These are phyloP conservation scores for Hymenopus coronatus DNA, from an alignment of 2,888 invertebrate genomes.

Conservation along the genomic window DNA sequence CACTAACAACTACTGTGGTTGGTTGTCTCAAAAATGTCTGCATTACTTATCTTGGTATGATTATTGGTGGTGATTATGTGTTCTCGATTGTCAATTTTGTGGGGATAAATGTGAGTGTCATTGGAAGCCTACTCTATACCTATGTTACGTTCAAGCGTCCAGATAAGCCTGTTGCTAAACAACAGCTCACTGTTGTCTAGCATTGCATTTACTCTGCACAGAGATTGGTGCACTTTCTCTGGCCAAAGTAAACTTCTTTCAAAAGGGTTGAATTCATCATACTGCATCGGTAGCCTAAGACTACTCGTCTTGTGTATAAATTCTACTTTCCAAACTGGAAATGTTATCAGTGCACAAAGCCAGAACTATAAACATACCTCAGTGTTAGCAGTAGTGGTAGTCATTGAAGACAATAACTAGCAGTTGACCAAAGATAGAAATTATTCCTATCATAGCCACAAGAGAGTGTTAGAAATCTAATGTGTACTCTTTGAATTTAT, in stretches of 20 bases:
- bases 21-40: slow-evolving; percentile 97
- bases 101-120: slow-evolving; percentile 91
- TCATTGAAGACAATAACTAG: background rate
- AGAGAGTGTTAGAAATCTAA: background rate
- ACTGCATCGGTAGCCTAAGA: background rate
- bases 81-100: slow-evolving; percentile 93
- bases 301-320: background rate
- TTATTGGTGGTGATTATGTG: slow-evolving; percentile 96
- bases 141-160: slow-evolving; percentile 79
- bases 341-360: background rate
- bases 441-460: background rate
- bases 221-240: background rate
- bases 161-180: slow-evolving; percentile 8
- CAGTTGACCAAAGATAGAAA: background rate
- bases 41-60: slow-evolving; percentile 97
- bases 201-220: background rate
- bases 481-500: background rate
- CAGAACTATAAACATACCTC: background rate
- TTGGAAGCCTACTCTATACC: slow-evolving; percentile 81
- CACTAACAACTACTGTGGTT: slow-evolving; percentile 97
- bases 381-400: background rate
- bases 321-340: background rate
- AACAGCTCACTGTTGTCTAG: slow-evolving; percentile 18
- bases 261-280: background rate
- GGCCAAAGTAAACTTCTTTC: background rate